Conservation (phyloP, 2,888 invertebrate genomes). For the Neoscelio sp. region DNA sequence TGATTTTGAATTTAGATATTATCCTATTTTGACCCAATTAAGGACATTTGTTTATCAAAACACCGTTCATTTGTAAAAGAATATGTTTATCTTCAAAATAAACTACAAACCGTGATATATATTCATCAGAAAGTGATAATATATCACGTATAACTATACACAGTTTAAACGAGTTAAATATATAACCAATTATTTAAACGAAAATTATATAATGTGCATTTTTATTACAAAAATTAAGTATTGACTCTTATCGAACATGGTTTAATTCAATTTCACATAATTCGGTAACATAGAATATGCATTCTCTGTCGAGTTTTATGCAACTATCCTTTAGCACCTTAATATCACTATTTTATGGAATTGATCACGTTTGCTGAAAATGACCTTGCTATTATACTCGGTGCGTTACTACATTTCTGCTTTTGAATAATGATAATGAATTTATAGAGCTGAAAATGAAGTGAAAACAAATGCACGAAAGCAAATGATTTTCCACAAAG, state of each 20-base stretch:
- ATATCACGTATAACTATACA: no score
- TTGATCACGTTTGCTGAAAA: conserved; percentile 29
- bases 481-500: not conserved
- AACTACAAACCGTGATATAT: no score
- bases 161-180: no score
- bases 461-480: not conserved
- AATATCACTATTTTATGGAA: conserved; percentile 23
- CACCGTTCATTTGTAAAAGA: no score
- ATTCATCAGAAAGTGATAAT: no score
- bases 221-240: not conserved
- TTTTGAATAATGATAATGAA: conserved; percentile 20
- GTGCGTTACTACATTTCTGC: conserved; percentile 13
- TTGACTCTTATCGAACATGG: not conserved
- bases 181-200: no score
- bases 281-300: not conserved
- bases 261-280: not conserved
- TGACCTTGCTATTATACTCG: conserved; percentile 20
- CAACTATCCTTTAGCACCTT: conserved; percentile 7
- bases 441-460: conserved; percentile 14
- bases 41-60: no score
- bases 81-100: no score
- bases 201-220: no score
- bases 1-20: no score
- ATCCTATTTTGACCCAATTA: no score
- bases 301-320: not conserved